Evolutionary conservation across 2,888 invertebrate species (phyloP).

Genomic region (Siphlonurus alternatus): DNA sequence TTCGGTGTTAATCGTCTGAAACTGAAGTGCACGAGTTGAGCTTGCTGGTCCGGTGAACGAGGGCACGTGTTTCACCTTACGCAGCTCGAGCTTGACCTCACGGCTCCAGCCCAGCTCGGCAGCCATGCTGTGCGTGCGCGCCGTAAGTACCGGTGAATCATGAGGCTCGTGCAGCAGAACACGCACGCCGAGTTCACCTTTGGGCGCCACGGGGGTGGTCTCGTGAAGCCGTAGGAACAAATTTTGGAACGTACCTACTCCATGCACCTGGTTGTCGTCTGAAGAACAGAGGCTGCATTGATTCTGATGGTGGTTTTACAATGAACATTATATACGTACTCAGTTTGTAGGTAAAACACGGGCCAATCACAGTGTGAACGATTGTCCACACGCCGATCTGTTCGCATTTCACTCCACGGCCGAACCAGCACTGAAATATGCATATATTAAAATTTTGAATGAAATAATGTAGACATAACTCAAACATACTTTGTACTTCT

Average conservation of each 20-base stretch:
- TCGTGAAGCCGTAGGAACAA: neutral
- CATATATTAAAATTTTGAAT: no score
- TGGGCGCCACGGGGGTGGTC: neutral
- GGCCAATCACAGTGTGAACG: neutral
- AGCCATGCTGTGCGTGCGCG: neutral
- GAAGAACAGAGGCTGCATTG: no score
- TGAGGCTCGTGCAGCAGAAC: neutral
- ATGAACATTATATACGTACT: no score
- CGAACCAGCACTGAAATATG: slow-evolving; percentile 2
- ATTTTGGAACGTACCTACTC: slow-evolving; percentile 11
- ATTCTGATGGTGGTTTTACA: no score
- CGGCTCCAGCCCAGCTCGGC: slow-evolving; percentile 8
- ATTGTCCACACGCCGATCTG: neutral
- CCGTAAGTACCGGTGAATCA: neutral
- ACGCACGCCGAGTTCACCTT: neutral
- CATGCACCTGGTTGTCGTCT: slow-evolving; percentile 11
- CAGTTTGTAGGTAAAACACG: slow-evolving; percentile 11
- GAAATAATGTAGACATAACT: no score
- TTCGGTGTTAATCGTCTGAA: neutral
- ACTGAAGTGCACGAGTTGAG: neutral
- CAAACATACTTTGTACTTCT: no score
- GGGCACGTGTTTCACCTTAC: neutral
- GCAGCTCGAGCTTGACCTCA: slow-evolving; percentile 10
- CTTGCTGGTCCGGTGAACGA: neutral
- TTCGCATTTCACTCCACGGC: neutral